These are phyloP conservation scores for Netelia fuscicornis DNA, from an alignment of 2,888 invertebrate genomes.

Conservation along the genomic window DNA sequence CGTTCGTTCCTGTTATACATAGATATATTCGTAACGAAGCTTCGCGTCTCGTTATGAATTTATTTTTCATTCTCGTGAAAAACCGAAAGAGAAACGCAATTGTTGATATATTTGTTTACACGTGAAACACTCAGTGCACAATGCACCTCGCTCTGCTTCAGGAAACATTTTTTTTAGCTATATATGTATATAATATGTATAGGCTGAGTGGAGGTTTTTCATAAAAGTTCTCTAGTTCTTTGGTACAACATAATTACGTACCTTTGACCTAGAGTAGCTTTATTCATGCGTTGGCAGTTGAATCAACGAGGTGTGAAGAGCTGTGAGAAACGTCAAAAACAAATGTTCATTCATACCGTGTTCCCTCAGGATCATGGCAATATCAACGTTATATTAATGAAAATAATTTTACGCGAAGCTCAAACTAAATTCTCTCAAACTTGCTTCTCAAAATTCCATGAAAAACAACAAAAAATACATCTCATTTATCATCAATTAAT, in stretches of 20 bases:
- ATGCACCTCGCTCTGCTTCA: background rate
- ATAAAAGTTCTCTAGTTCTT: conserved; percentile 26
- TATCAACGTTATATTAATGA: no score
- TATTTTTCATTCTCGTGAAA: background rate
- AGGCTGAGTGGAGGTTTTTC: conserved; percentile 4
- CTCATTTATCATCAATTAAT: no score
- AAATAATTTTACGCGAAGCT: no score
- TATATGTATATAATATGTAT: background rate
- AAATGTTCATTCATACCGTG: no score
- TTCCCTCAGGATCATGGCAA: no score
- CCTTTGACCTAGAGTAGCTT: no score
- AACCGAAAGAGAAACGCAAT: background rate
- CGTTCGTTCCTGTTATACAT: background rate
- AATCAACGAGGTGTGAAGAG: no score
- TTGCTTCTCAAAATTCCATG: no score
- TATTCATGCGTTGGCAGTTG: no score
- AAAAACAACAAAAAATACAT: no score
- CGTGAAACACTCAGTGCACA: background rate
- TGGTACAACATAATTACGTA: conserved; percentile 32
- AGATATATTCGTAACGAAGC: background rate
- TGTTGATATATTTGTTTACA: background rate
- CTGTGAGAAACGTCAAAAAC: no score
- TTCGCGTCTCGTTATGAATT: background rate
- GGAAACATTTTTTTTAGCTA: background rate
- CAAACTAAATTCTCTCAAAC: no score